These are phyloP conservation scores for Nycteola revayana DNA, from an alignment of 2,888 invertebrate genomes.

Conservation along the genomic window DNA sequence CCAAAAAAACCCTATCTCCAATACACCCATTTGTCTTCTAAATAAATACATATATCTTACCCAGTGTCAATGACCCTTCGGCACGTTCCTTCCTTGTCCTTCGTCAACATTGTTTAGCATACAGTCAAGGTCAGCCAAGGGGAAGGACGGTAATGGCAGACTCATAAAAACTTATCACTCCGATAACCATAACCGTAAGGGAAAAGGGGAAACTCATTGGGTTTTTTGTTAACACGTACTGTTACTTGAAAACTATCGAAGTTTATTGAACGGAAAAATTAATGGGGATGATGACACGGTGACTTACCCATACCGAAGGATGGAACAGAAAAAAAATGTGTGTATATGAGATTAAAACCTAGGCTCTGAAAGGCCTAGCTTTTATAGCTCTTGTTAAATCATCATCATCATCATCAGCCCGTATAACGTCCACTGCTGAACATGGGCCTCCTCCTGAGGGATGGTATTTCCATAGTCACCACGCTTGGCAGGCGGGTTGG, in stretches of 20 bases:
- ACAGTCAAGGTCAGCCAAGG: slow-evolving; percentile 39
- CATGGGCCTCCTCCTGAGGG: no score
- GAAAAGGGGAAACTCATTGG: slow-evolving; percentile 13
- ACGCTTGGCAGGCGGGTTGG: no score
- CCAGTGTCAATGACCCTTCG: slow-evolving; percentile 24
- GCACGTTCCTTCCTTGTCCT: slow-evolving; percentile 18
- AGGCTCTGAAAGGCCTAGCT: no score
- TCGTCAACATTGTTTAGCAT: slow-evolving; percentile 16
- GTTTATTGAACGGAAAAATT: slow-evolving; percentile 28
- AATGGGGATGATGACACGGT: slow-evolving; percentile 18
- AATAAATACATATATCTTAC: slow-evolving; percentile 3
- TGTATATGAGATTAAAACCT: no score
- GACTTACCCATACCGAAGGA: no score
- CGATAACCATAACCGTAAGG: slow-evolving; percentile 24
- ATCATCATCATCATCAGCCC: no score
- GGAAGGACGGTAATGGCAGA: slow-evolving; percentile 31
- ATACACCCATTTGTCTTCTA: not conserved
- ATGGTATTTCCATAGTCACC: no score
- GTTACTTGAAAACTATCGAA: slow-evolving; percentile 14
- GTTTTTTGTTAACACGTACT: slow-evolving; percentile 26
- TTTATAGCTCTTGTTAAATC: no score
- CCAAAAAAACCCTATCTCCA: no score
- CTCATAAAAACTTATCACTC: slow-evolving; percentile 41
- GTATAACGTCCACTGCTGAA: no score
- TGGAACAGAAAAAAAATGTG: no score